Evolutionary conservation across 1,140 invertebrate genomes (phyloP).

Genomic region (Lepidurus arcticus): DNA sequence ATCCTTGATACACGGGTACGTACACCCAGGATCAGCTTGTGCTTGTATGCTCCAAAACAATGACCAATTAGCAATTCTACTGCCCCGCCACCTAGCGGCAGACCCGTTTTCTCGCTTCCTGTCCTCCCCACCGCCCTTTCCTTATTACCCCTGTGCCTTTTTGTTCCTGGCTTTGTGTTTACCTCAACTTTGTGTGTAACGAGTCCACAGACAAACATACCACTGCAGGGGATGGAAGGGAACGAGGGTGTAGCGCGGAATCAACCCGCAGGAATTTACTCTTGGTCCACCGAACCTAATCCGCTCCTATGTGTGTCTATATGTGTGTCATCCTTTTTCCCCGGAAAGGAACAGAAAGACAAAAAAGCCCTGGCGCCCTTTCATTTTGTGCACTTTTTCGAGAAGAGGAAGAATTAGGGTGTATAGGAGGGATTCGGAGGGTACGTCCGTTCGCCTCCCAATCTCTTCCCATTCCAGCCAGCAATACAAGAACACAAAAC

Average conservation of each 20-base stretch:
- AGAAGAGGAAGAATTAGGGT: not conserved
- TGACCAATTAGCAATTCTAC: too few species aligned
- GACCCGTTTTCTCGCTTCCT: not conserved
- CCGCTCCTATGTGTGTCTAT: constrained; percentile 4
- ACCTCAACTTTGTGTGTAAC: not conserved
- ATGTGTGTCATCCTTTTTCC: not conserved
- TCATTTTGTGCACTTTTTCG: not conserved
- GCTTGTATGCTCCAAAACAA: too few species aligned
- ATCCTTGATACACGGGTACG: too few species aligned
- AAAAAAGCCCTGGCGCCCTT: not conserved
- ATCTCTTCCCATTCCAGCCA: not conserved
- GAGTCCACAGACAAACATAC: not conserved
- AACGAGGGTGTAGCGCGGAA: not conserved
- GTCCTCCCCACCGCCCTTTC: not conserved
- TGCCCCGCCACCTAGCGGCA: not conserved
- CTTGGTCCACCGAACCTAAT: constrained; percentile 4
- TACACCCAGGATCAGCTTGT: too few species aligned
- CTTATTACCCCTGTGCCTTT: not conserved
- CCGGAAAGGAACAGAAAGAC: not conserved
- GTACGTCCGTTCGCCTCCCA: not conserved
- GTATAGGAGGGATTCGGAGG: not conserved
- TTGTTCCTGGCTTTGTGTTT: not conserved
- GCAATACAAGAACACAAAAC: not conserved
- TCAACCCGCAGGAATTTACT: not conserved
- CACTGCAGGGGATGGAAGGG: not conserved